Evolutionary conservation across 2,797 vertebrate genomes (phyloP).

Genomic region (Prionace glauca): DNA sequence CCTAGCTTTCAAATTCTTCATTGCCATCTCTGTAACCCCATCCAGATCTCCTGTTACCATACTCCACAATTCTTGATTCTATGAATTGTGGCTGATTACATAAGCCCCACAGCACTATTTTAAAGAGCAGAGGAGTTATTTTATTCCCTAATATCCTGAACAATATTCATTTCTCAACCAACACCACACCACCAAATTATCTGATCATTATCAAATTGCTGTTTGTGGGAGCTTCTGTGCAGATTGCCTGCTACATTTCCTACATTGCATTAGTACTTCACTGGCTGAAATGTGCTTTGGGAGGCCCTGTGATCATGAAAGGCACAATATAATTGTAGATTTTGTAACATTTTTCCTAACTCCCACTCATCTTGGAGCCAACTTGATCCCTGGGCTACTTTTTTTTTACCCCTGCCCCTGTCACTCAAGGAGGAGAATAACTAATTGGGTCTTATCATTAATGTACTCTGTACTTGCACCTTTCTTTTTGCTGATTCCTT

Average conservation of each 20-base stretch:
- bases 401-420: no score
- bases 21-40: not conserved
- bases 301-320: no score
- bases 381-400: not conserved
- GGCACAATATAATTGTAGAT: no score
- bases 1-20: not conserved
- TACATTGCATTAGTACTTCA: not conserved
- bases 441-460: not conserved
- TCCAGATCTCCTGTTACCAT: not conserved
- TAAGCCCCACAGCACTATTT: not conserved
- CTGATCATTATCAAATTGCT: not conserved
- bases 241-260: not conserved
- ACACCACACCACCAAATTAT: not conserved
- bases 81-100: not conserved
- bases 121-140: not conserved
- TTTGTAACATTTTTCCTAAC: not conserved
- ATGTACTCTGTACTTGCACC: not conserved
- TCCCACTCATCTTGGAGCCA: not conserved
- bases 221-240: not conserved
- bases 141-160: not conserved
- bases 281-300: not conserved
- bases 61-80: no score
- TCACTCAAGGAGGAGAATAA: not conserved
- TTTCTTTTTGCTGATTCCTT: not conserved
- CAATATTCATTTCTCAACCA: not conserved